phyloP scores from a whole-genome alignment of 2,888 invertebrate genomes.

The Coenonympha arcania region DNA sequence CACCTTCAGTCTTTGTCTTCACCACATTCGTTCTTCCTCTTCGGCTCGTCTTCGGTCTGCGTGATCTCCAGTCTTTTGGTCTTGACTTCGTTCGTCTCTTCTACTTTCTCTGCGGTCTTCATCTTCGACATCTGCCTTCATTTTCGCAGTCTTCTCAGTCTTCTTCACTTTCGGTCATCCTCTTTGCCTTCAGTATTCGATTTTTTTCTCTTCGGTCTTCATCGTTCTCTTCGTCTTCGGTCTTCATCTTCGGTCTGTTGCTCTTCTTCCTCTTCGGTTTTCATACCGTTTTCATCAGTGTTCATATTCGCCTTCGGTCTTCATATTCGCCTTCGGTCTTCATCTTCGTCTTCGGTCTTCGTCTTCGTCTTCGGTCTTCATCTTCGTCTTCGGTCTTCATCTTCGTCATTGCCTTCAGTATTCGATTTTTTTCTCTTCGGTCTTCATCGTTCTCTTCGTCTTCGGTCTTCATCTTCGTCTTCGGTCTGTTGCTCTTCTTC shows the following conservation, averaged over 20 bases:
- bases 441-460: no score
- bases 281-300: constrained; percentile 8
- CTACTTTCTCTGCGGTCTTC: neutral
- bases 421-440: no score
- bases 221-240: constrained; percentile 6
- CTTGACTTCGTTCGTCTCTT: neutral
- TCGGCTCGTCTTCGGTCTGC: no score
- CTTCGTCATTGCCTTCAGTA: no score
- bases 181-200: constrained; percentile 7
- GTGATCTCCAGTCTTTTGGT: no score
- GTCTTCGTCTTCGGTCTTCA: no score
- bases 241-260: constrained; percentile 16
- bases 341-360: no score
- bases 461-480: no score
- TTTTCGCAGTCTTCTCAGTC: neutral
- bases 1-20: neutral
- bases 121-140: constrained; percentile 14
- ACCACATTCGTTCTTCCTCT: neutral
- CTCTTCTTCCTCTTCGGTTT: constrained; percentile 11
- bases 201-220: constrained; percentile 23
- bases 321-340: no score
- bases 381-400: no score
- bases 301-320: no score
- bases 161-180: constrained; percentile 20
- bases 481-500: no score